A percentile compares a stretch with the other conserved stretches of the same genome.
Evolutionary conservation across 2,888 invertebrate genomes (phyloP).

Genomic region (Acrocera orbiculus): DNA sequence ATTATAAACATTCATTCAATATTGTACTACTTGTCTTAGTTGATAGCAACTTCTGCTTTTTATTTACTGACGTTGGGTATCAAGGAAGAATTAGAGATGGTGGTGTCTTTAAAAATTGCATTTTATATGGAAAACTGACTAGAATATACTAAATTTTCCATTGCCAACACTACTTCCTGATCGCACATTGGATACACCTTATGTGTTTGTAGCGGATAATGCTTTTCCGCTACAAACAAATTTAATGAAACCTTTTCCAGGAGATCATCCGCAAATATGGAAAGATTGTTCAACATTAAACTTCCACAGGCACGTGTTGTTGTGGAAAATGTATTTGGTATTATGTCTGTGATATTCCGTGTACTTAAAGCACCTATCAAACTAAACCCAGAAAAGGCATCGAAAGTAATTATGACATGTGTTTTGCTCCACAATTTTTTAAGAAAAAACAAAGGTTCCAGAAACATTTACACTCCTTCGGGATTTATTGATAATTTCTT

Average conservation of each 20-base stretch:
- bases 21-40: conserved; percentile 18
- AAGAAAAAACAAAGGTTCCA: too few species aligned
- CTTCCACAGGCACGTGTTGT: neutral
- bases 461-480: too few species aligned
- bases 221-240: neutral
- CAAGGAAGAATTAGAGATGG: conserved; percentile 17
- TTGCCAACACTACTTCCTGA: neutral
- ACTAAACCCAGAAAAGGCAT: neutral
- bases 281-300: neutral
- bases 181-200: neutral
- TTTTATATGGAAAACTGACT: neutral
- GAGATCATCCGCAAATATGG: neutral
- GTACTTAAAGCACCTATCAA: neutral
- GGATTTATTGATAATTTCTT: too few species aligned
- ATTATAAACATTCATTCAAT: conserved; percentile 19
- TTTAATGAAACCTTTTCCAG: conserved; percentile 2
- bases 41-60: conserved; percentile 18
- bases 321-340: conserved; percentile 1
- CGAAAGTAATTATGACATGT: neutral
- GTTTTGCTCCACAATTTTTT: neutral
- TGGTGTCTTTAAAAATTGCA: conserved; percentile 11
- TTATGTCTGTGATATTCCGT: conserved; percentile 1
- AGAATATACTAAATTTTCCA: neutral
- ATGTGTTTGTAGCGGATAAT: conserved; percentile 1
- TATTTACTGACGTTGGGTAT: conserved; percentile 18